These are phyloP conservation scores for Trachelus troglodyta DNA, from an alignment of 2,888 invertebrate species.

Conservation along the genomic window DNA sequence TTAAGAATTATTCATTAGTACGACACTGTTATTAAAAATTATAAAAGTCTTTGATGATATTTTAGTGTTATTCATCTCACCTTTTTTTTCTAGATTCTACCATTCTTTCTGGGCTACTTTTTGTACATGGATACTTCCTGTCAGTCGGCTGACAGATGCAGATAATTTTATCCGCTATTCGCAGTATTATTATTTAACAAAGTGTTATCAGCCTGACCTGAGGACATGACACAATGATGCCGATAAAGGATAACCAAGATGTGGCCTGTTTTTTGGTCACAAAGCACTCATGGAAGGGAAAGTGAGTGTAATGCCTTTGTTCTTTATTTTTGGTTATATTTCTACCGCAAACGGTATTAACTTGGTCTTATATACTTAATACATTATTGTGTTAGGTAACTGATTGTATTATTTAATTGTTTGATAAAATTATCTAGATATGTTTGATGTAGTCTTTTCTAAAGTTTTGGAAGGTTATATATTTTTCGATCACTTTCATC, in stretches of 20 bases:
- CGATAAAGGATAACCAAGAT: slow-evolving; percentile 93
- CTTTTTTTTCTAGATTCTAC: neutral
- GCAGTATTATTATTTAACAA: slow-evolving; percentile 16
- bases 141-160: slow-evolving; percentile 28
- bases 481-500: neutral
- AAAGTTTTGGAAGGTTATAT: neutral
- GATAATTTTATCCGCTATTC: slow-evolving; percentile 13
- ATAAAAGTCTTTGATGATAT: neutral
- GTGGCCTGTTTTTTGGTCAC: slow-evolving; percentile 96
- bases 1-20: slow-evolving; percentile 8
- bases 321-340: slow-evolving; percentile 14
- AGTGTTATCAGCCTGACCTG: slow-evolving; percentile 40
- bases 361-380: neutral
- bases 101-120: neutral
- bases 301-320: slow-evolving; percentile 70
- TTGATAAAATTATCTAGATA: neutral
- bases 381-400: neutral
- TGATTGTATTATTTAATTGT: neutral
- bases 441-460: neutral
- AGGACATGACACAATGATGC: slow-evolving; percentile 79
- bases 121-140: neutral
- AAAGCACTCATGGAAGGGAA: slow-evolving; percentile 99
- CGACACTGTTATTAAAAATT: neutral
- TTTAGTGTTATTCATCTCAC: neutral
- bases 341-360: neutral